Percentiles rank a stretch among this genome's conserved stretches.
These are phyloP conservation scores for Cavia aperea DNA, from an alignment of 2,113 vertebrate species.

Conservation along the genomic window DNA sequence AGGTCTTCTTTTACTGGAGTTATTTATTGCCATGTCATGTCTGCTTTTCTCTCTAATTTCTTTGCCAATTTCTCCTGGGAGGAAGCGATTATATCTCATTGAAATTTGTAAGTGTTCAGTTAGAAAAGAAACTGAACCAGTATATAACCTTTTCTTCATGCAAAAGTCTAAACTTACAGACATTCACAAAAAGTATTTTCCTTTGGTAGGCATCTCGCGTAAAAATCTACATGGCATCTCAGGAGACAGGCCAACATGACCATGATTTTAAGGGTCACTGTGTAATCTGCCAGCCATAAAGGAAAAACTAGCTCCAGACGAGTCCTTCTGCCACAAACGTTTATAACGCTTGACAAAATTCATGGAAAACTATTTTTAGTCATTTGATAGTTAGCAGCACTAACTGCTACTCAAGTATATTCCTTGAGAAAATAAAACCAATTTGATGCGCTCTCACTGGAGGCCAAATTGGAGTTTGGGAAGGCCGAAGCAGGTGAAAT, in stretches of 20 bases:
- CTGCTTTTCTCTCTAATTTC: not conserved
- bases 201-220: not conserved
- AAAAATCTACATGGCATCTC: not conserved
- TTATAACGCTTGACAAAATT: conserved; percentile 5
- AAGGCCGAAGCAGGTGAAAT: not conserved
- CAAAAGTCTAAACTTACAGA: conserved; percentile 12
- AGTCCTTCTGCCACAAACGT: not conserved
- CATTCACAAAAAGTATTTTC: not conserved
- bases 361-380: not conserved
- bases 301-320: not conserved
- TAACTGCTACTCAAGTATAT: not conserved
- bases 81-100: conserved; percentile 22
- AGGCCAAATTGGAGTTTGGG: not conserved
- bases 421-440: not conserved
- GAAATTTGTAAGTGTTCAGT: conserved; percentile 13
- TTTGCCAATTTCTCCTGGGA: conserved; percentile 3
- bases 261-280: conserved; percentile 7
- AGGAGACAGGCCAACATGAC: not conserved
- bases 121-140: not conserved
- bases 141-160: conserved; percentile 36
- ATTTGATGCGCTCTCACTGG: not conserved
- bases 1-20: not conserved
- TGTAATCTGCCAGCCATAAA: not conserved
- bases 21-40: not conserved
- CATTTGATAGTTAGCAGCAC: not conserved